Evolutionary conservation across 2,113 vertebrate genomes (phyloP), one percentile per base, ranked within the genome.

Genomic region (Stigmatopora argus): DNA sequence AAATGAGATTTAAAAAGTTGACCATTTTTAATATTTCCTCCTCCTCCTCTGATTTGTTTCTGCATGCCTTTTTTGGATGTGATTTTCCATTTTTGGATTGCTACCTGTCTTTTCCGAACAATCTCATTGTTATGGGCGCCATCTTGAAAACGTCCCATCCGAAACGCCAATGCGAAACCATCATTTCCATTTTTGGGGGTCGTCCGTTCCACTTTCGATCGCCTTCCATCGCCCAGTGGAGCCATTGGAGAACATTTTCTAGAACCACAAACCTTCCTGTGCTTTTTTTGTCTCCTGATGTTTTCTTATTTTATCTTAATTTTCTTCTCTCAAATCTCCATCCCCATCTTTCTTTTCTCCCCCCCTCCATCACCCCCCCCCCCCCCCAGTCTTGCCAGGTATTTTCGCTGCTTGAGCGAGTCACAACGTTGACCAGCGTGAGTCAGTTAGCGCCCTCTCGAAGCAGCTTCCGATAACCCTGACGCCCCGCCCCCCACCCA

Each of bases 391-490:
- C 53, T 19, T 56, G 53, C 88, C 90, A 91, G 91, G 91, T 91
- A 86, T 90, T 92, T 89, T 78, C 86, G 85, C 91, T 92, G 90
- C 90, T 92, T 69, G 91, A 92, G 91, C 86, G 91, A 90, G 90
- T 92, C 89, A 89, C 90, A 86, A 90, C 89, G 74, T 87, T 92
- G 86, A 92, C 91, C 71, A 92, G 89, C 81, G 91, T 91, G 91
- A 92, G 90, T 92, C 86, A 84, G 89, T 91, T 80, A 89, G 88
- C 78, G 79, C 83, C 79, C 62, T 83, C 77, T 78, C 78, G 53
- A 77, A 70, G 82, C 75, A 41, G 78, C 87, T 90, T 86, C 77
- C 26, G 26, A 31, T 31, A 76, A n/a, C n/a, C n/a, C n/a, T 72
- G 60, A 81, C 75, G 56, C 78, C 79, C 76, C 18, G 5, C n/a